Percentiles rank a stretch among this genome's conserved stretches.
Evolutionary conservation across 1,140 invertebrate genomes (phyloP).

Genomic region (Delia radicum): DNA sequence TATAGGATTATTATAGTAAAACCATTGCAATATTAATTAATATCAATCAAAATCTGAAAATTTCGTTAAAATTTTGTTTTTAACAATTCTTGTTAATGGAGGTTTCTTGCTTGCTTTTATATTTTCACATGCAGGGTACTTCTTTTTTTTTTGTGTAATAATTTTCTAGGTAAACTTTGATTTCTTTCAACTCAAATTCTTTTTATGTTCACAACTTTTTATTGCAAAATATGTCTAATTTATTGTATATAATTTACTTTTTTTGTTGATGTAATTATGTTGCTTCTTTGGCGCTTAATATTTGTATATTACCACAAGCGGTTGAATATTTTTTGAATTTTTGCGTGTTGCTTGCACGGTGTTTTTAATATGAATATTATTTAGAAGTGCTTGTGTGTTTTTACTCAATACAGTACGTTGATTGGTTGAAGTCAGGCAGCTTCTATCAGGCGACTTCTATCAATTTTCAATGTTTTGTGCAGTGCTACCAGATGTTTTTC

Average conservation of each 20-base stretch:
- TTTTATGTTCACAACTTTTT: neutral
- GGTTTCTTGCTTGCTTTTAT: no score
- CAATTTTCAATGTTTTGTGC: constrained; percentile 17
- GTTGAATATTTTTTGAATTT: constrained; percentile 1
- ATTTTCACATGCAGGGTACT: neutral
- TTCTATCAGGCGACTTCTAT: constrained; percentile 32
- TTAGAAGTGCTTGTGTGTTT: neutral
- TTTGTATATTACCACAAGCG: constrained; percentile 16
- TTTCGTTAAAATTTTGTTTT: neutral
- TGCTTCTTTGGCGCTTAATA: constrained; percentile 25
- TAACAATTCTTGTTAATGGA: neutral
- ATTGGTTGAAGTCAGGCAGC: constrained; percentile 19
- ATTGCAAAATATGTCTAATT: neutral
- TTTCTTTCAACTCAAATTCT: neutral
- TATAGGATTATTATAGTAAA: no score
- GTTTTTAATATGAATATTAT: constrained; percentile 25
- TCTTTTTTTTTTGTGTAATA: neutral
- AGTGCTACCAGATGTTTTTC: neutral
- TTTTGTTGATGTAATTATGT: constrained; percentile 9
- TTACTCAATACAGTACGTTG: neutral
- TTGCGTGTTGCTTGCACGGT: constrained; percentile 27
- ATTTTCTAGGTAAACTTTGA: neutral
- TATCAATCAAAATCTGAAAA: no score
- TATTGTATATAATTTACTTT: constrained; percentile 13
- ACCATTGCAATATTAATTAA: no score